Evolutionary conservation across 2,113 vertebrate genomes (phyloP), one percentile per base, ranked within the genome.

Genomic region (Ammodytes marinus): DNA sequence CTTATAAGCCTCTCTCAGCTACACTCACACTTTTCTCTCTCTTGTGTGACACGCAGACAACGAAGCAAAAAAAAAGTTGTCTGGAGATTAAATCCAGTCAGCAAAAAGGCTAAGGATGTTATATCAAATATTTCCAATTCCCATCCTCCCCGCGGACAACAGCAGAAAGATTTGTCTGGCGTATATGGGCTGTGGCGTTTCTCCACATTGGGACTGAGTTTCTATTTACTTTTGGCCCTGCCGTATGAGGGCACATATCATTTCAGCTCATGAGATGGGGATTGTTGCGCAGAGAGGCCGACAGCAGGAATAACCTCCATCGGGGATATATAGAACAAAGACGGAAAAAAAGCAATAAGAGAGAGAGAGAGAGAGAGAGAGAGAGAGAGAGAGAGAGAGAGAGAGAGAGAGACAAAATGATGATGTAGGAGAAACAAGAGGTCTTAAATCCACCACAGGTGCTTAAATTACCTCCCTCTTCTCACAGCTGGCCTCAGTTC

Each of bases 381-480:
- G 72, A 63, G 60, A 52, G n/a, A 86, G 64, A 35, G 63, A 9
- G 19, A 76, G 69, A 76, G 54, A 39, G 78, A 54, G 58, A 74
- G n/a, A n/a, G n/a, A 68, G 65, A 52, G 67, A 60, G 74, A 66
- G 52, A 27, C 27, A 27, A 27, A 27, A 27, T 27, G 71, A 63
- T 81, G 76, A 87, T 77, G 65, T 84, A 82, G 40, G 80, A 80
- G 80, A 80, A 77, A 71, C 49, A 58, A 73, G 70, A 86, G 86
- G 87, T 80, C 82, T 59, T 89, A 88, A 88, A 75, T 90, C 83
- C 88, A 80, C 80, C 80, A 73, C 86, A 82, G 90, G 88, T 83
- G 72, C 83, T 80, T 86, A 74, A 91, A 91, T 91, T 79, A 77
- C 75, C 76, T 73, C 73, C 75, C 72, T 71, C 80, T 71, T 88